Evolutionary conservation across 2,113 vertebrate species (phyloP).

Genomic region (Pelobates fuscus): DNA sequence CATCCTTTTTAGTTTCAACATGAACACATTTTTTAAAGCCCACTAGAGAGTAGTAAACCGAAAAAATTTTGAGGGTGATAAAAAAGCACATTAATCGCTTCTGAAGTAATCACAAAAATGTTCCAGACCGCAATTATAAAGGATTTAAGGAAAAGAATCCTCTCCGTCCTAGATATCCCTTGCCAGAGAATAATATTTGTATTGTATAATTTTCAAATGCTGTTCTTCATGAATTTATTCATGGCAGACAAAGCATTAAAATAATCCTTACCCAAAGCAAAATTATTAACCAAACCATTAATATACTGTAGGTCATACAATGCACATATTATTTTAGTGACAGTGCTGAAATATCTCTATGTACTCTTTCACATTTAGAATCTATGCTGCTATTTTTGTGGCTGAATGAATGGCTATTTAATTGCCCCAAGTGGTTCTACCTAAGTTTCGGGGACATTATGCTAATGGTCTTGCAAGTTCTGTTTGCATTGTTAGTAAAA

Average conservation of each 20-base stretch:
- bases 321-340: no score
- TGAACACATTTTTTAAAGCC: constrained; percentile 2
- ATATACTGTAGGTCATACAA: not conserved
- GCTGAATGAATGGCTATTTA: no score
- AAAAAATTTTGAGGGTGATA: not conserved
- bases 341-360: no score
- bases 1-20: constrained; percentile 6
- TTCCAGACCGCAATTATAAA: not conserved
- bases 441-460: no score
- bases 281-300: not conserved
- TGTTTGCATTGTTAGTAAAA: no score
- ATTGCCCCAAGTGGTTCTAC: no score
- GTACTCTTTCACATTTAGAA: no score
- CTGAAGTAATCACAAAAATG: constrained; percentile 23
- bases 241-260: not conserved
- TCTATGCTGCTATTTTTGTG: no score
- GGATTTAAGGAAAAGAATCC: not conserved
- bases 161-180: constrained; percentile 4
- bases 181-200: not conserved
- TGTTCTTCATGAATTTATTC: constrained; percentile 3
- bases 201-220: constrained; percentile 7
- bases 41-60: not conserved
- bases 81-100: not conserved
- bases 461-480: no score
- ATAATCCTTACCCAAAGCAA: not conserved